Conservation (phyloP, 30 jellyfish, hydroid and myxozoan species). For the Cassiopea xamachana region DNA sequence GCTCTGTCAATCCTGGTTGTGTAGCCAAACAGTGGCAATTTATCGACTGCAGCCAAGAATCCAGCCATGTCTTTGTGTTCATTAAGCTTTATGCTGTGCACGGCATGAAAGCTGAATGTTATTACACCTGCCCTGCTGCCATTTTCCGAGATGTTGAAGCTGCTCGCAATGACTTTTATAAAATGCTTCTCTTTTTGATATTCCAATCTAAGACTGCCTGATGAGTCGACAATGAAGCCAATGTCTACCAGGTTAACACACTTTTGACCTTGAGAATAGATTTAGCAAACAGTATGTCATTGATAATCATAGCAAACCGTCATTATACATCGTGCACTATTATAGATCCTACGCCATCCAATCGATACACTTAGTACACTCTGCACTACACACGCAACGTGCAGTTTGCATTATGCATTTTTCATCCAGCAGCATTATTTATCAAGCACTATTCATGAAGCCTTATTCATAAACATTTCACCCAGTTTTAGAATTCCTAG, state of each 20-base stretch:
- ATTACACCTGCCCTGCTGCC: constrained; percentile 65
- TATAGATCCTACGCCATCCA: too few relatives aligned
- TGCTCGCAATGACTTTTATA: constrained; percentile 30
- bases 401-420: too few relatives aligned
- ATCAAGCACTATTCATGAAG: too few relatives aligned
- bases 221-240: constrained; percentile 75
- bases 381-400: too few relatives aligned
- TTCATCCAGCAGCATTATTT: too few relatives aligned
- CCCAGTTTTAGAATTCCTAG: too few relatives aligned
- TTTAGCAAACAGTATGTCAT: too few relatives aligned
- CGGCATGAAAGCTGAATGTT: constrained; percentile 71
- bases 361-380: too few relatives aligned
- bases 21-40: constrained; percentile 56
- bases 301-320: too few relatives aligned
- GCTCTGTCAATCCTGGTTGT: constrained; percentile 79
- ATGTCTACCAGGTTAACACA: constrained; percentile 64
- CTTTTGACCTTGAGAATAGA: neutral
- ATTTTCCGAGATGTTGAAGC: constrained; percentile 23
- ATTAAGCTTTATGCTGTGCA: constrained; percentile 38
- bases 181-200: constrained; percentile 52
- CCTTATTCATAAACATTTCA: too few relatives aligned
- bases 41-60: constrained; percentile 49
- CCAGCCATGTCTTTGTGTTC: neutral
- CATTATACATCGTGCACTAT: too few relatives aligned
- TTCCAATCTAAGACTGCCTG: constrained; percentile 75